Percentiles rank a stretch among this genome's conserved stretches.
phyloP scores from a whole-genome alignment of 1,140 invertebrate genomes.

The Geopemphigus sp. region DNA sequence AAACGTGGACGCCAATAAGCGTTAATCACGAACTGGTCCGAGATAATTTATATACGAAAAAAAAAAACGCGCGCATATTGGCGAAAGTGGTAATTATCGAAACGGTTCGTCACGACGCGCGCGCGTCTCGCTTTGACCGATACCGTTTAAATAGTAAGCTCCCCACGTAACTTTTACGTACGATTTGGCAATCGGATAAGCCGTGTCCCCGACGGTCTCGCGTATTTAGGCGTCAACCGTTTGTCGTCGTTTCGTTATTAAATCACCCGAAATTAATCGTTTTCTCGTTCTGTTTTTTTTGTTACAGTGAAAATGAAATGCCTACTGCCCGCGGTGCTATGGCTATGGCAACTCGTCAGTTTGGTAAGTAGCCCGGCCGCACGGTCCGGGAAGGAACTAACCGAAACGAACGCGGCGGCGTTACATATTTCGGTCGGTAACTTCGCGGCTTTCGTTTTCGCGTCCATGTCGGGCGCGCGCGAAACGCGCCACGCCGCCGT shows the following conservation, averaged over 20 bases:
- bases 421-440: too few species aligned
- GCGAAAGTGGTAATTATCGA: constrained; percentile 29
- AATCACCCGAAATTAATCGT: not conserved
- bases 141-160: constrained; percentile 3
- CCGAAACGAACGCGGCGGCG: too few species aligned
- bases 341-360: constrained; percentile 38
- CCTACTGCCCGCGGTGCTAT: constrained; percentile 29
- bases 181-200: constrained; percentile 5
- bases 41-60: not conserved
- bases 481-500: too few species aligned
- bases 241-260: too few species aligned
- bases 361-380: constrained; percentile 38
- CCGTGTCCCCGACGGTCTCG: too few species aligned
- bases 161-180: not conserved
- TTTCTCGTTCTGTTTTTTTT: constrained; percentile 26
- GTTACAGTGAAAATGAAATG: constrained; percentile 48
- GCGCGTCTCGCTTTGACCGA: not conserved
- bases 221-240: too few species aligned
- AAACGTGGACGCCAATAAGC: constrained; percentile 8
- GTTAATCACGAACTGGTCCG: constrained; percentile 41
- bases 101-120: constrained; percentile 13
- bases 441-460: too few species aligned
- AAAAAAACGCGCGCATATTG: not conserved
- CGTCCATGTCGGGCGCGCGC: too few species aligned
- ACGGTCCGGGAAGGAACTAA: too few species aligned